phyloP scores from a whole-genome alignment of 2,888 invertebrate species.

The Silvanus unidentatus region DNA sequence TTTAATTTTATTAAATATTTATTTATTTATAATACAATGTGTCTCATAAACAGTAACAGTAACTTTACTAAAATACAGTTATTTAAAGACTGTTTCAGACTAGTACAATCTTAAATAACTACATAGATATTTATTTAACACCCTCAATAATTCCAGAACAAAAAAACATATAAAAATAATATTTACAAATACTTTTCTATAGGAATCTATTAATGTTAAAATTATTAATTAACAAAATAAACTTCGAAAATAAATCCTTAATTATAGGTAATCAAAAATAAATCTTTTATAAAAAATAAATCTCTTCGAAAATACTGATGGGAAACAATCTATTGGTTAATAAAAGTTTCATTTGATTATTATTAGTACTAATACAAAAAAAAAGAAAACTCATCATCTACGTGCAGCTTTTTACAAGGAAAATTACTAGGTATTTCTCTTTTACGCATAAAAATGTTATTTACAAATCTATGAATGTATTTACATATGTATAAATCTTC shows the following conservation, averaged over 20 bases:
- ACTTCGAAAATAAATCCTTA: background rate
- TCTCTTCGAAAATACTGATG: conserved; percentile 13
- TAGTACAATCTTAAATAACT: conserved; percentile 42
- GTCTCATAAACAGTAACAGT: conserved; percentile 36
- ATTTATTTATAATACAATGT: conserved; percentile 26
- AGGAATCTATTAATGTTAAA: conserved; percentile 1
- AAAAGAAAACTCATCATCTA: background rate
- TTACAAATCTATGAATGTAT: background rate
- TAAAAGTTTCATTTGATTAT: background rate
- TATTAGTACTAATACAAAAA: background rate
- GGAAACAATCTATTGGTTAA: background rate
- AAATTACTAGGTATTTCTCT: too few relatives aligned
- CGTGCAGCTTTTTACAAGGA: too few relatives aligned
- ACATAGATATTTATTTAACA: conserved; percentile 16
- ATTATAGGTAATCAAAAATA: too few relatives aligned
- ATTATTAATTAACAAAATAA: background rate
- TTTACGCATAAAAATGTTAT: background rate
- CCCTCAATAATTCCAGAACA: conserved; percentile 7
- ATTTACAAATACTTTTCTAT: conserved; percentile 12
- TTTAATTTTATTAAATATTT: conserved; percentile 33
- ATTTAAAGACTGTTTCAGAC: conserved; percentile 40
- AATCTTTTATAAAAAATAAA: conserved; percentile 12
- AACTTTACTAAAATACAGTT: conserved; percentile 30
- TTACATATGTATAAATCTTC: background rate
- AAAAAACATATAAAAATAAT: conserved; percentile 1